A percentile compares a stretch with the other conserved stretches of the same genome.
Conservation (phyloP, 1,140 invertebrate species). For the Venturia canescens region DNA sequence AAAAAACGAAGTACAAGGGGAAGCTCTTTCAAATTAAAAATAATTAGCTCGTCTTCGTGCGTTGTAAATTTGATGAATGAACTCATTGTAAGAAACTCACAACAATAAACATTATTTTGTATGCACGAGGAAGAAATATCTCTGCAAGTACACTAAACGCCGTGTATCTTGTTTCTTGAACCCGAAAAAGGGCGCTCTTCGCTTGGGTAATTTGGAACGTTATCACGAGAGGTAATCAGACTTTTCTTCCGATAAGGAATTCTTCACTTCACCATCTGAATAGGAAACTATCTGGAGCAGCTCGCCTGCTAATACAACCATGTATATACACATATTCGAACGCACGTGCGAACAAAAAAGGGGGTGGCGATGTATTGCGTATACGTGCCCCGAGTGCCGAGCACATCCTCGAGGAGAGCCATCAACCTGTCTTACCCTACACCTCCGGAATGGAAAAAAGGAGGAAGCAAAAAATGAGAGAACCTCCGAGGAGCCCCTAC, state of each 20-base stretch:
- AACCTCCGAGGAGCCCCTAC: slow-evolving; percentile 17
- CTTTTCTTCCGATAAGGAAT: background rate
- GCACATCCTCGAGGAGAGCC: slow-evolving; percentile 54
- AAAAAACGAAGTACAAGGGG: no score
- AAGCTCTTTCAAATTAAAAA: no score
- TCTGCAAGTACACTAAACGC: background rate
- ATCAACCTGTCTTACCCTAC: slow-evolving; percentile 48
- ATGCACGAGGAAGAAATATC: no score
- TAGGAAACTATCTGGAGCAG: slow-evolving; percentile 10
- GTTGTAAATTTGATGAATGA: no score
- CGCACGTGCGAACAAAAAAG: slow-evolving; percentile 14
- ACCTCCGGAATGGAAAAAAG: slow-evolving; percentile 54
- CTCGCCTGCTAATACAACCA: slow-evolving; percentile 16
- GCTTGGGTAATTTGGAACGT: no score
- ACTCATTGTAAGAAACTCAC: no score
- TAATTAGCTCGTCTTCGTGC: background rate
- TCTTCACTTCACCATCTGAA: background rate
- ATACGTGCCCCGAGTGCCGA: slow-evolving; percentile 61
- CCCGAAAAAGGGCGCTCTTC: no score
- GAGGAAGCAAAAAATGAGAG: background rate
- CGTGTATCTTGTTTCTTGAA: no score
- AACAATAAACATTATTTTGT: no score
- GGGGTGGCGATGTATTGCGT: slow-evolving; percentile 59
- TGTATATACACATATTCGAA: slow-evolving; percentile 39
- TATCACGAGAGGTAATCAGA: background rate